Conservation (phyloP, 2,113 vertebrate genomes). For the Chinchilla lanigera region DNA sequence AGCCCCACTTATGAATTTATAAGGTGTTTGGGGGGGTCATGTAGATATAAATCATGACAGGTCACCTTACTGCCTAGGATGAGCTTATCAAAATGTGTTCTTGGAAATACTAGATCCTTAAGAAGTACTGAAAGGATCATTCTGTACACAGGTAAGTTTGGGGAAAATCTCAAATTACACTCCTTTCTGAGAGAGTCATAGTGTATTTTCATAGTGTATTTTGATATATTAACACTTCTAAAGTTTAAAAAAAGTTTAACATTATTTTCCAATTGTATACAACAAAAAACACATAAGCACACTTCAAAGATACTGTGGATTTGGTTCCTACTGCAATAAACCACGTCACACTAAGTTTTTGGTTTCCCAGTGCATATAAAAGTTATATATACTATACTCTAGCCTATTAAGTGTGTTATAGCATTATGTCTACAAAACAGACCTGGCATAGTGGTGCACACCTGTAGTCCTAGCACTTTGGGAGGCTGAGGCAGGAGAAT, state of each 20-base stretch:
- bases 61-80: neutral
- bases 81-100: neutral
- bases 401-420: neutral
- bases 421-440: neutral
- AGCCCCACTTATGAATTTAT: neutral
- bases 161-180: neutral
- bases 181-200: neutral
- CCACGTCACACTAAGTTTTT: neutral
- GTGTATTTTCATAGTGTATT: neutral
- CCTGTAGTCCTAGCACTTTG: neutral
- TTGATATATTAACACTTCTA: neutral
- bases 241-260: neutral
- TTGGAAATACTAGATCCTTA: neutral
- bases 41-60: neutral
- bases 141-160: neutral
- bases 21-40: neutral
- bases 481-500: neutral
- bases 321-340: conserved; percentile 18
- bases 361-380: neutral
- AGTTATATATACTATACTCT: neutral
- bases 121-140: neutral
- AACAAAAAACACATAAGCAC: neutral
- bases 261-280: neutral
- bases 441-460: neutral
- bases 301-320: neutral